Conservation (phyloP, 2,797 vertebrate species). For the Prionace glauca region DNA sequence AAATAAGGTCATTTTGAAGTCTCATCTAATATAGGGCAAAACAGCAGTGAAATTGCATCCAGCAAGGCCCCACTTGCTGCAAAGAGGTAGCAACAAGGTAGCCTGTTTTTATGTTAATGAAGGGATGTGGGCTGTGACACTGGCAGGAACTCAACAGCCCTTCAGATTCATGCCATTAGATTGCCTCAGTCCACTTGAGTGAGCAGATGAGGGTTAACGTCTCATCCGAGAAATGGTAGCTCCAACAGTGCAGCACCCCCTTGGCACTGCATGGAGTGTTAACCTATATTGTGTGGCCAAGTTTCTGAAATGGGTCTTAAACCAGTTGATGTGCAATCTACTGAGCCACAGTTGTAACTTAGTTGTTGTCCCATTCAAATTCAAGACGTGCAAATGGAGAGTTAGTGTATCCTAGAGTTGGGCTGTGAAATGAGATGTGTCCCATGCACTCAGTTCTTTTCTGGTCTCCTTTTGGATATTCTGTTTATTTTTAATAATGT, state of each 20-base stretch:
- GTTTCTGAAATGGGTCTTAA: too few relatives aligned
- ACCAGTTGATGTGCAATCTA: not conserved
- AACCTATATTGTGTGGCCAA: too few relatives aligned
- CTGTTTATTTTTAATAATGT: too few relatives aligned
- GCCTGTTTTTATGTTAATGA: not conserved
- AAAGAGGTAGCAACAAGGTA: not conserved
- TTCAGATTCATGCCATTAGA: too few relatives aligned
- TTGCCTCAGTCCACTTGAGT: not conserved
- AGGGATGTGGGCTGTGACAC: too few relatives aligned
- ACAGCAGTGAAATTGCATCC: not conserved
- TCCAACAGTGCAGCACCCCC: not conserved
- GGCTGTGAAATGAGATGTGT: too few relatives aligned
- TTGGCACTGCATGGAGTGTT: not conserved
- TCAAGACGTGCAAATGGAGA: too few relatives aligned
- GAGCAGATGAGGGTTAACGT: not conserved
- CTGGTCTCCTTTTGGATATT: too few relatives aligned
- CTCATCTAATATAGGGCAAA: not conserved
- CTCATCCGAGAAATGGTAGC: not conserved
- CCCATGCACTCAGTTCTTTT: too few relatives aligned
- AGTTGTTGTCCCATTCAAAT: too few relatives aligned
- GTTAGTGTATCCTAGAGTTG: too few relatives aligned
- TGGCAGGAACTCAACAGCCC: not conserved
- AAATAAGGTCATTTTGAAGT: not conserved
- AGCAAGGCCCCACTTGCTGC: not conserved
- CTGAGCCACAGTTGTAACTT: not conserved